phyloP scores from a whole-genome alignment of 2,113 vertebrate species.

The Pithys albifrons region DNA sequence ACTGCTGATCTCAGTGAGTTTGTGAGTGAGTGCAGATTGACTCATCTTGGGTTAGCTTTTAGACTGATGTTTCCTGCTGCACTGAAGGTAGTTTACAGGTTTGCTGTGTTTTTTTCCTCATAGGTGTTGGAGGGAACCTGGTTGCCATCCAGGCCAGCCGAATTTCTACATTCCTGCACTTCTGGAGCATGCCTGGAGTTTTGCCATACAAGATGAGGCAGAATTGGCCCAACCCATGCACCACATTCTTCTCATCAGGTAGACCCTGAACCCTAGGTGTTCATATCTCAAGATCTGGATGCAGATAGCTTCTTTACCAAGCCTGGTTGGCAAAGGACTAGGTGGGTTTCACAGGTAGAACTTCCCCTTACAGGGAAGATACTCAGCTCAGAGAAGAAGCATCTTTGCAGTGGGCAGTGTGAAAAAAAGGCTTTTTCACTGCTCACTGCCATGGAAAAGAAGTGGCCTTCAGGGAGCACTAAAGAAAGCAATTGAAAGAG shows the following conservation, averaged over 20 bases:
- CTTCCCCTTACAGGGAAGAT: neutral
- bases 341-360: constrained; percentile 21
- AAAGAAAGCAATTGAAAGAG: neutral
- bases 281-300: neutral
- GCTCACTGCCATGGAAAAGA: neutral
- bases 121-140: constrained; percentile 94
- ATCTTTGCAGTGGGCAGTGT: neutral
- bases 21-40: neutral
- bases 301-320: neutral
- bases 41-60: neutral
- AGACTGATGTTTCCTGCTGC: neutral
- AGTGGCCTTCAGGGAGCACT: constrained; percentile 15
- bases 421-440: neutral
- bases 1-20: neutral
- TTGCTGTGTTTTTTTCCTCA: neutral
- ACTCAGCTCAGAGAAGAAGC: neutral
- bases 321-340: neutral
- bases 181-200: constrained; percentile 89
- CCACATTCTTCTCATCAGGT: constrained; percentile 91
- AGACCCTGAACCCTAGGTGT: constrained; percentile 4
- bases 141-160: constrained; percentile 96
- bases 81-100: neutral
- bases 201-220: constrained; percentile 90
- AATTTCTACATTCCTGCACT: constrained; percentile 93
- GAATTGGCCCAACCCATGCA: constrained; percentile 88